Percentiles rank a stretch among this genome's conserved stretches.
Conservation (phyloP, 1,140 invertebrate genomes). For the Eueides isabella region DNA sequence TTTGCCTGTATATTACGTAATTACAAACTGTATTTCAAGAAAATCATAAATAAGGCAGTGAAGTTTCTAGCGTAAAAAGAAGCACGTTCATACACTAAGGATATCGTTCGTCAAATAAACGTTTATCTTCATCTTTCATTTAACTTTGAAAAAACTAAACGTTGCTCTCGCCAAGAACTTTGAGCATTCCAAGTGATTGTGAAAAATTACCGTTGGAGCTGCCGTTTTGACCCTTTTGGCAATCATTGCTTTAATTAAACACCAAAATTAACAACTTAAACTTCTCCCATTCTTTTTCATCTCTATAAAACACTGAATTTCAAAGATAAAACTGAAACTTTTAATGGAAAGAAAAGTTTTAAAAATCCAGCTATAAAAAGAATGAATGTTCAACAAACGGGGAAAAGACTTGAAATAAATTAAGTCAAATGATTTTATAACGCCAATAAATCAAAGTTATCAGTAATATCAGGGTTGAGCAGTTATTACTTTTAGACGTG, state of each 20-base stretch:
- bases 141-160: constrained; percentile 18
- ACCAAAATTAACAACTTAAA: constrained; percentile 19
- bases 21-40: too few relatives aligned
- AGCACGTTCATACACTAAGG: background rate
- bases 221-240: constrained; percentile 14
- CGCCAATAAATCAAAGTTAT: constrained; percentile 11
- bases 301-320: constrained; percentile 22
- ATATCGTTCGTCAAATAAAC: constrained; percentile 14
- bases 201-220: background rate
- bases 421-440: constrained; percentile 5
- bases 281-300: constrained; percentile 23
- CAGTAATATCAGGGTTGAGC: background rate
- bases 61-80: background rate
- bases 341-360: background rate
- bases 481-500: background rate
- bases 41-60: too few relatives aligned
- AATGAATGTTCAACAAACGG: constrained; percentile 1
- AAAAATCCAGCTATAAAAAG: background rate
- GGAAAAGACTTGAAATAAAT: constrained; percentile 5
- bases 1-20: too few relatives aligned
- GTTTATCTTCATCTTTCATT: constrained; percentile 8
- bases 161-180: background rate
- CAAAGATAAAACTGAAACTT: constrained; percentile 17
- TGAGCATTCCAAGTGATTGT: constrained; percentile 1
- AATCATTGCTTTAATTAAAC: constrained; percentile 28